These are phyloP conservation scores for Lepidocolaptes lacrymiger DNA, from an alignment of 2,797 vertebrate species.

Conservation along the genomic window DNA sequence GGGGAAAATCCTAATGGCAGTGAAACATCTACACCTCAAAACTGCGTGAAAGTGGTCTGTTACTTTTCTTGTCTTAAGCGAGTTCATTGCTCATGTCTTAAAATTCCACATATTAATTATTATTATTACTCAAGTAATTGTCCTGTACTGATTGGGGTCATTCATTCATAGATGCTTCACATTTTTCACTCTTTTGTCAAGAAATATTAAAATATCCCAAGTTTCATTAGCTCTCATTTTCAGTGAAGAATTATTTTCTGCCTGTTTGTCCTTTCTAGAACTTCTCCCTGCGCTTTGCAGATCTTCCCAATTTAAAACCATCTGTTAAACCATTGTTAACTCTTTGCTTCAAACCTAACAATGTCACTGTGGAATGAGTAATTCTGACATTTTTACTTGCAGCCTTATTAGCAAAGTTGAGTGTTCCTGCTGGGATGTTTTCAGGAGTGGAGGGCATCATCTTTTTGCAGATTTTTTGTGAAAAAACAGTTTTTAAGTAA, in stretches of 20 bases:
- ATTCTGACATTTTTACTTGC: constrained; percentile 3
- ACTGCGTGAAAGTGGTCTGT: background rate
- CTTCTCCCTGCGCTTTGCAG: background rate
- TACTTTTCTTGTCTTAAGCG: background rate
- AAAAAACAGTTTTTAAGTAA: constrained; percentile 43
- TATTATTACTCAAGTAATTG: background rate
- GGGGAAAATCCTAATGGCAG: background rate
- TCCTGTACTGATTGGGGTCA: background rate
- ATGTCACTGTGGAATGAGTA: background rate
- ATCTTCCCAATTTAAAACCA: constrained; percentile 18
- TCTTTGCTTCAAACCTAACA: constrained; percentile 11
- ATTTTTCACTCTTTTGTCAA: background rate
- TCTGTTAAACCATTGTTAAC: constrained; percentile 31
- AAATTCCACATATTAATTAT: background rate
- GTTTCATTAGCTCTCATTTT: background rate
- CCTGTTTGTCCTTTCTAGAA: background rate
- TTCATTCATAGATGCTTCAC: background rate
- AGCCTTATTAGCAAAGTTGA: background rate
- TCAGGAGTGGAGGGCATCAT: background rate
- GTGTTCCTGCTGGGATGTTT: background rate
- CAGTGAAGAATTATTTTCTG: constrained; percentile 4
- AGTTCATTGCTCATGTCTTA: background rate
- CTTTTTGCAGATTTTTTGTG: background rate
- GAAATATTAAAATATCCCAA: background rate
- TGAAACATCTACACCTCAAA: background rate